These are phyloP conservation scores for Brachypteracias leptosomus DNA, from an alignment of 2,113 vertebrate species.

Conservation along the genomic window DNA sequence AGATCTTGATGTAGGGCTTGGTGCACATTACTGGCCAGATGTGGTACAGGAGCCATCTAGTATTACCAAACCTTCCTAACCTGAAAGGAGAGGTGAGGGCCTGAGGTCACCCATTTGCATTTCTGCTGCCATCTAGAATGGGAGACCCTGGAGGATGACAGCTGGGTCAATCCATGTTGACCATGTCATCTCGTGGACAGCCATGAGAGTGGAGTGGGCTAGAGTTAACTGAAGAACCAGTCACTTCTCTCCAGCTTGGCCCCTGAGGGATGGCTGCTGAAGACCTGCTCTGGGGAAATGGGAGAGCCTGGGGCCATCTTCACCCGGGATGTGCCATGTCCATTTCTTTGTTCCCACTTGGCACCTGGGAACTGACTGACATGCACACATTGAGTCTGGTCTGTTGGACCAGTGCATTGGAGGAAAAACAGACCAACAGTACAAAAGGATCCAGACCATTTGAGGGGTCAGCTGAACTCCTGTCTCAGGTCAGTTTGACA, in stretches of 20 bases:
- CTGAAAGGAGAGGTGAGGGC: not conserved
- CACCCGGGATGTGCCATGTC: not conserved
- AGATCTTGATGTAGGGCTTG: not conserved
- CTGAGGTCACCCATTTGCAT: not conserved
- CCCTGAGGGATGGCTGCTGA: not conserved
- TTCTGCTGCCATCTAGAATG: not conserved
- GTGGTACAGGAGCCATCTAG: not conserved
- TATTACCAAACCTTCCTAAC: not conserved
- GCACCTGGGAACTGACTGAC: not conserved
- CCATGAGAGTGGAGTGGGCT: not conserved
- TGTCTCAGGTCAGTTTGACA: not conserved
- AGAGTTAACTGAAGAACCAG: not conserved
- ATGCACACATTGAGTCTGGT: not conserved
- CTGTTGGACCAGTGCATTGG: accelerated
- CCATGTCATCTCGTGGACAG: no score
- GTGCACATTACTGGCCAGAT: accelerated
- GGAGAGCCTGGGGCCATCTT: not conserved
- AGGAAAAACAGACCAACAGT: not conserved
- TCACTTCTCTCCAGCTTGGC: not conserved
- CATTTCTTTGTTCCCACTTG: not conserved
- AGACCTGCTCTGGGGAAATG: not conserved
- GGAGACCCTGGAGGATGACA: not conserved
- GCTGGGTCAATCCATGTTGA: no score
- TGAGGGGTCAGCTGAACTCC: not conserved
- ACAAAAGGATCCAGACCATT: accelerated